Conservation (phyloP, 1,140 invertebrate genomes). For the Calycopis cecrops region DNA sequence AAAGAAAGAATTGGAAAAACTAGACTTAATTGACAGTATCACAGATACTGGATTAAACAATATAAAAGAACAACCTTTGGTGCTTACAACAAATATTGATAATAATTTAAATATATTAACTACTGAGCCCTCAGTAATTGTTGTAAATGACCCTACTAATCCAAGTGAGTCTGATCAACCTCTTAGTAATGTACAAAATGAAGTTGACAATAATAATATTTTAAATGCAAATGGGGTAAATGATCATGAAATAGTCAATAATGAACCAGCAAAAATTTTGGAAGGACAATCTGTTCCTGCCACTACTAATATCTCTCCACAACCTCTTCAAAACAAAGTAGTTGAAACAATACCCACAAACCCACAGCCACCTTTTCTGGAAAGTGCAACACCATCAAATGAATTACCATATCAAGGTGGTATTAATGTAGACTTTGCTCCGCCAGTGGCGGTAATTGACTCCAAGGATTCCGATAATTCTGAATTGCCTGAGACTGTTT, state of each 20-base stretch:
- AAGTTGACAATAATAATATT: conserved; percentile 17
- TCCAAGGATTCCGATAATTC: too few relatives aligned
- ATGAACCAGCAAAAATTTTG: not conserved
- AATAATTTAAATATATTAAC: conserved; percentile 25
- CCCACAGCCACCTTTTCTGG: too few relatives aligned
- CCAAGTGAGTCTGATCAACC: conserved; percentile 7
- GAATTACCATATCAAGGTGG: not conserved
- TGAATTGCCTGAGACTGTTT: too few relatives aligned
- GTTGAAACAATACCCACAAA: too few relatives aligned
- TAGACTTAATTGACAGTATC: conserved; percentile 23
- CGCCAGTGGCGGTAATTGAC: too few relatives aligned
- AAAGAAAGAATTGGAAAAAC: conserved; percentile 28
- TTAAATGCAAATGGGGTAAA: conserved; percentile 22
- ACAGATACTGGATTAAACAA: conserved; percentile 20
- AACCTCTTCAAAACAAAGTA: not conserved
- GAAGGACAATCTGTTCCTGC: conserved; percentile 15
- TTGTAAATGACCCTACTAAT: conserved; percentile 1
- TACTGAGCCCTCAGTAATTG: conserved; percentile 17
- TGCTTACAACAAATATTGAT: conserved; percentile 21
- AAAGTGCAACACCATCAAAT: not conserved
- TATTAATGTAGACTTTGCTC: too few relatives aligned
- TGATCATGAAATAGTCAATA: conserved; percentile 10
- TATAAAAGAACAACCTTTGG: conserved; percentile 32
- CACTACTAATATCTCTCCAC: not conserved
- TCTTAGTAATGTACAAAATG: conserved; percentile 14